These are phyloP conservation scores for Eolophus roseicapilla DNA, from an alignment of 2,113 vertebrate species.

Conservation along the genomic window DNA sequence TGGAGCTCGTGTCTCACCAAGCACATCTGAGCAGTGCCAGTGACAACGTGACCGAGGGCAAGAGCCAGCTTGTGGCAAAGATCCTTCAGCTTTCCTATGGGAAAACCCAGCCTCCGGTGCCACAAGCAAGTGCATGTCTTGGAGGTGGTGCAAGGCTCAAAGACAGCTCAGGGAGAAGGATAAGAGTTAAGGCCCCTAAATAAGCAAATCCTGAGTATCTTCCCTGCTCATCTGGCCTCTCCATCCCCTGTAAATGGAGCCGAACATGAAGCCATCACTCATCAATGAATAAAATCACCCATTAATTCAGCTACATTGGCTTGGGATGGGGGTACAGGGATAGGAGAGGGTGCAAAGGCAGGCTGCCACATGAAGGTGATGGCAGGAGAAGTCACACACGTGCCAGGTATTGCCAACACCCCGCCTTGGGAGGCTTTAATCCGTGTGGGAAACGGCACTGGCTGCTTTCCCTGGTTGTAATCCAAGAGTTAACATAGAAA, in stretches of 20 bases:
- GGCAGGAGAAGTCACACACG: not conserved
- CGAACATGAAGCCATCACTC: not conserved
- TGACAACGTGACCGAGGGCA: not conserved
- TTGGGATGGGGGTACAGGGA: not conserved
- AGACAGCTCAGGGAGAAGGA: not conserved
- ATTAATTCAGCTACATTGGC: not conserved
- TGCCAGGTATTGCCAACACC: not conserved
- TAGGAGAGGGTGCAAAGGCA: not conserved
- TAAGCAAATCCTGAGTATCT: not conserved
- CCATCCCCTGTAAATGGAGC: not conserved
- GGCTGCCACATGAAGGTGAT: not conserved
- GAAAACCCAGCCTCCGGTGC: not conserved
- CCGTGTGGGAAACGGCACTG: not conserved
- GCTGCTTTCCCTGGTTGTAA: not conserved
- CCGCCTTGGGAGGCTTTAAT: not conserved
- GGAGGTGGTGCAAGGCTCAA: not conserved
- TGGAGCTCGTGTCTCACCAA: accelerated
- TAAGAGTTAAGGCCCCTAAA: too few species aligned
- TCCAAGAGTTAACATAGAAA: not conserved
- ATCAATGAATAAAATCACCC: not conserved
- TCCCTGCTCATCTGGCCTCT: too few species aligned
- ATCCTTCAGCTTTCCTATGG: not conserved
- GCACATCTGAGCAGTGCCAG: not conserved
- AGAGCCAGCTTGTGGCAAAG: not conserved
- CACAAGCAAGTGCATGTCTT: not conserved